Base-by-base conservation (phyloP, 2,797 vertebrate species). In the Centroberyx gerrardi region DNA sequence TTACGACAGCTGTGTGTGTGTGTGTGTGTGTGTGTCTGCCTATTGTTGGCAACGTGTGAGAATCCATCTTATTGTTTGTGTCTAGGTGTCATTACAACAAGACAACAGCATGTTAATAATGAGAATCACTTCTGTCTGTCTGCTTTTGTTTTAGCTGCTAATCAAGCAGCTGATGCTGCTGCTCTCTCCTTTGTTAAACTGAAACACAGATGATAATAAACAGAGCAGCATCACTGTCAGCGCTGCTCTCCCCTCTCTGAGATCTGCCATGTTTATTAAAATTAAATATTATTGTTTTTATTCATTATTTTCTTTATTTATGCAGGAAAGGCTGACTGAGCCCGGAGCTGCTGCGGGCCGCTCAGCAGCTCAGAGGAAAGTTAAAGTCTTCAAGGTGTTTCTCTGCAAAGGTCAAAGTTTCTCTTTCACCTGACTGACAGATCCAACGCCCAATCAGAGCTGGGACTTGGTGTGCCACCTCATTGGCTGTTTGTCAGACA, bases 41-140 rank as follows among this genome's bases (percentile, higher is more conserved):
- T 33, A 33, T 88, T 82, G 88, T 81, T 18, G 69, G 79, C 85
- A 60, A 74, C 70, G 76, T 77, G 81, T 76, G 73, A 83, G 75
- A 75, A 67, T 18, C 62, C 68, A 8, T 79, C 86, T 81, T 84
- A 81, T 83, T 81, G 81, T 88, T 84, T 80, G 83, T 52, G 62
- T 83, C 69, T 44, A 81, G 79, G 78, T 91, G 87, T 91, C 82
- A 83, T 89, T 86, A 81, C 89, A 87, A 84, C 78, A 80, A 90
- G 80, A 87, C 86, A 87, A 89, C 87, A 81, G 85, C 82, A 49
- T 66, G 74, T 77, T 86, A 86, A 89, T 87, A 83, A 88, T 82
- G 85, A 84, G 71, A 55, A 76, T 65, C 80, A 80, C 22, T 68
- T 62, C 49, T 44, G 84, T 4, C 69, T 14, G 70, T 40, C 56